Percentiles rank a stretch among this genome's conserved stretches.
These are phyloP conservation scores for Pithys albifrons DNA, from an alignment of 2,113 vertebrate genomes.

Conservation along the genomic window DNA sequence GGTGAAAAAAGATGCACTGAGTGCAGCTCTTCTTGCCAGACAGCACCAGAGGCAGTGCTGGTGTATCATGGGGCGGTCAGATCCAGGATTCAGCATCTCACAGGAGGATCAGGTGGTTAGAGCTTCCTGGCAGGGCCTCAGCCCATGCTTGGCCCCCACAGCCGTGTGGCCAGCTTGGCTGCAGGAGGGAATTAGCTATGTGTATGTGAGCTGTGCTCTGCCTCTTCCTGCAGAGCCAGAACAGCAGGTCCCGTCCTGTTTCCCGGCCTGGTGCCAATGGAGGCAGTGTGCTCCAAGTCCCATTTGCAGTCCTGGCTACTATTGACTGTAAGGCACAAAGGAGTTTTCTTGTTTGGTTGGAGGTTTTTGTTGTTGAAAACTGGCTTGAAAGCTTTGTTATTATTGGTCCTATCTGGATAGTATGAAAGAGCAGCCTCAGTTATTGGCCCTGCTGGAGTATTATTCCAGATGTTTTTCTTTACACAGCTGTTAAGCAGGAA, in stretches of 20 bases:
- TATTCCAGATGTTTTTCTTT: slow-evolving; percentile 58
- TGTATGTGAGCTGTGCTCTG: neutral
- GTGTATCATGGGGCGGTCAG: neutral
- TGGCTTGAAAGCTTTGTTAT: neutral
- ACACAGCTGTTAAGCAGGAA: slow-evolving; percentile 51
- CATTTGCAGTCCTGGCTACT: neutral
- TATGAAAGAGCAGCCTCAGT: slow-evolving; percentile 3
- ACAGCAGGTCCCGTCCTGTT: neutral
- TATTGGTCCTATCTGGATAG: slow-evolving; percentile 25
- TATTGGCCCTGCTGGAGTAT: slow-evolving; percentile 12
- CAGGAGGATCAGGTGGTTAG: neutral
- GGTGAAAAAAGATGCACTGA: neutral
- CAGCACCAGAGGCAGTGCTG: neutral
- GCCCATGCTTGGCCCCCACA: neutral
- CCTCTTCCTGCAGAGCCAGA: neutral
- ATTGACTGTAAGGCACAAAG: neutral
- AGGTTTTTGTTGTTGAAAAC: neutral
- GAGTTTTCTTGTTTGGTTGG: neutral
- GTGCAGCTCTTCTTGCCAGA: neutral
- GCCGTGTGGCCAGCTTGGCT: neutral
- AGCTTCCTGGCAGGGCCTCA: neutral
- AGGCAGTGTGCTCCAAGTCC: neutral
- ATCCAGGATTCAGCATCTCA: neutral
- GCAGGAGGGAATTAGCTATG: neutral
- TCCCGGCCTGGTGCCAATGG: neutral